These are phyloP conservation scores for Sitobion miscanthi DNA, from an alignment of 1,140 invertebrate genomes.

Conservation along the genomic window DNA sequence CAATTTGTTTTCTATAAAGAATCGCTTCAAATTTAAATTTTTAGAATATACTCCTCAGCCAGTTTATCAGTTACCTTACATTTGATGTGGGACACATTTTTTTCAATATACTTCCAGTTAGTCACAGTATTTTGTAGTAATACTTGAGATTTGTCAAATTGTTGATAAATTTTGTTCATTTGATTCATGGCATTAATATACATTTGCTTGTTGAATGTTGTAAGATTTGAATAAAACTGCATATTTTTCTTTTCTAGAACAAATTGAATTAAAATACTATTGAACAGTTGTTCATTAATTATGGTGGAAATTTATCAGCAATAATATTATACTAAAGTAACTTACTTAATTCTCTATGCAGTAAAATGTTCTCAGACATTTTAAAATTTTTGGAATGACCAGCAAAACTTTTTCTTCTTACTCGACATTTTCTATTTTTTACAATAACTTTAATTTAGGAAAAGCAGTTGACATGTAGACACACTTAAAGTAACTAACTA, in stretches of 20 bases:
- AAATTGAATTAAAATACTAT: neutral
- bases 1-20: neutral
- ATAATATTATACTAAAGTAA: too few species aligned
- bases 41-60: constrained; percentile 47
- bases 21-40: constrained; percentile 23
- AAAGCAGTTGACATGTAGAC: neutral
- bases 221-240: constrained; percentile 43
- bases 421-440: neutral
- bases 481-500: neutral
- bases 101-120: constrained; percentile 50
- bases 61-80: constrained; percentile 34
- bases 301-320: neutral
- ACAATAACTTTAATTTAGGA: neutral
- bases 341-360: constrained; percentile 41
- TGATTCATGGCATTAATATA: constrained; percentile 35
- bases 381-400: neutral
- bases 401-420: neutral
- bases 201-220: constrained; percentile 34
- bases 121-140: constrained; percentile 42
- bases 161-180: constrained; percentile 36
- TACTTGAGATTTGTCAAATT: constrained; percentile 34
- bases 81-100: constrained; percentile 33
- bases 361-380: constrained; percentile 40
- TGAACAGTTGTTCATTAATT: neutral
- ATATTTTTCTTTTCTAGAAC: constrained; percentile 47